Evolutionary conservation across 35 echinoderm and acorn worm genomes (phyloP), one percentile per base, ranked within the genome.

Genomic region (Antedon bifida): DNA sequence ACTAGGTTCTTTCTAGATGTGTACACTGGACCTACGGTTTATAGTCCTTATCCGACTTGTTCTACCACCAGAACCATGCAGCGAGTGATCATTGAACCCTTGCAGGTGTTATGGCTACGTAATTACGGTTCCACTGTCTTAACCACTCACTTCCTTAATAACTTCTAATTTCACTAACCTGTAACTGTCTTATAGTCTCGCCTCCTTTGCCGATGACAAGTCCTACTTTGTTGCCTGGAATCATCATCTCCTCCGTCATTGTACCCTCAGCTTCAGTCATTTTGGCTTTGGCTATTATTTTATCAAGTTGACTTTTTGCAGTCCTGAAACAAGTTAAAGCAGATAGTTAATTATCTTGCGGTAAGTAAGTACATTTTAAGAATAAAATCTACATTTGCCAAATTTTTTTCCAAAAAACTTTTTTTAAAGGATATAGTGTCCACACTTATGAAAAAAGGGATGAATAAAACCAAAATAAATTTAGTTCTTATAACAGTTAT

Each of bases 171-270:
- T 64, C 29, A 79, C 81, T 88, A 77, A 92, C 94, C 90, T 92
- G 91, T 45, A 99, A 42, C 16, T 85, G 87, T 33, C 84, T 81
- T 55, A 99, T 99, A 0, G 86, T 99, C 35, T 99, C 95, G 28
- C 95, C 95, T 42, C 91, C 91, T 81, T 99, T 99, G 35, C 95
- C 95, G 31, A 99, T 99, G 16, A 99, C 82, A 0, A 99, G 73
- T 7, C 95, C 95, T 3, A 99, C 95, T 88, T 99, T 99, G 46
- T 92, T 89, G 34, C 75, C 79, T 75, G 91, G 91, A n/a, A 99
- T 88, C 73, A 88, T 23, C 35, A 99, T 82, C 35, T 99, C 92
- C 36, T 83, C 38, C 0, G 87, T 88, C 19, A 79, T 21, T 26
- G 86, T 76, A 30, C 88, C 85, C 13, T 88, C 91, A 29, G 64